Evolutionary conservation across 2,113 vertebrate genomes (phyloP).

Genomic region (Meriones unguiculatus): DNA sequence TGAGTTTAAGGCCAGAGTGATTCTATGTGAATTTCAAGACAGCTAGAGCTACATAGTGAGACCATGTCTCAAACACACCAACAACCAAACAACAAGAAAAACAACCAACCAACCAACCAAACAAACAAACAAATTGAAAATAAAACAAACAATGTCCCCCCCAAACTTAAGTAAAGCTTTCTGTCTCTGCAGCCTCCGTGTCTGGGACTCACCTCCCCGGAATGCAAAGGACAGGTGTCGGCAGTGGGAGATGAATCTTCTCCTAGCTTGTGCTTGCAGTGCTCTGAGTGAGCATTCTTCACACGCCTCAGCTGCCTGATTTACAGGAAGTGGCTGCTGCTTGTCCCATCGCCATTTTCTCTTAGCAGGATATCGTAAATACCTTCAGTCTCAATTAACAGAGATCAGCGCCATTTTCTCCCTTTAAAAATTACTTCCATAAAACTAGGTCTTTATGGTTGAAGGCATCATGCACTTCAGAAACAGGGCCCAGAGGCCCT

Average conservation of each 20-base stretch:
- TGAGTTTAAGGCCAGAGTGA: neutral
- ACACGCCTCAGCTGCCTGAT: neutral
- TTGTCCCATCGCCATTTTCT: neutral
- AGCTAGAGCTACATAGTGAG: neutral
- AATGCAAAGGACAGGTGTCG: neutral
- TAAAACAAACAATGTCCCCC: neutral
- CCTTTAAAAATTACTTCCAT: slow-evolving; percentile 1
- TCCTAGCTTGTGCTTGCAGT: neutral
- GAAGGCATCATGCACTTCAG: neutral
- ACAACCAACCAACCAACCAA: neutral
- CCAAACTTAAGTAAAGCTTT: neutral
- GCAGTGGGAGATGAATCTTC: neutral
- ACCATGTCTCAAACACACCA: neutral
- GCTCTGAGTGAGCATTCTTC: neutral
- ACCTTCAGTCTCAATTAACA: neutral
- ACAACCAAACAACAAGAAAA: neutral
- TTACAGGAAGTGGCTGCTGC: neutral
- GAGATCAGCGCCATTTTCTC: neutral
- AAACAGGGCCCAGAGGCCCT: neutral
- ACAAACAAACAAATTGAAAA: neutral
- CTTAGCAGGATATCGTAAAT: neutral
- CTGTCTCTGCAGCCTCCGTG: neutral
- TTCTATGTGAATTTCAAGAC: neutral
- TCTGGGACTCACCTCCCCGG: neutral
- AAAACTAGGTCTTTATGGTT: neutral